Evolutionary conservation across 2,888 invertebrate species (phyloP), one percentile per base, ranked within the genome.

Genomic region (Drosophila kuntzei): DNA sequence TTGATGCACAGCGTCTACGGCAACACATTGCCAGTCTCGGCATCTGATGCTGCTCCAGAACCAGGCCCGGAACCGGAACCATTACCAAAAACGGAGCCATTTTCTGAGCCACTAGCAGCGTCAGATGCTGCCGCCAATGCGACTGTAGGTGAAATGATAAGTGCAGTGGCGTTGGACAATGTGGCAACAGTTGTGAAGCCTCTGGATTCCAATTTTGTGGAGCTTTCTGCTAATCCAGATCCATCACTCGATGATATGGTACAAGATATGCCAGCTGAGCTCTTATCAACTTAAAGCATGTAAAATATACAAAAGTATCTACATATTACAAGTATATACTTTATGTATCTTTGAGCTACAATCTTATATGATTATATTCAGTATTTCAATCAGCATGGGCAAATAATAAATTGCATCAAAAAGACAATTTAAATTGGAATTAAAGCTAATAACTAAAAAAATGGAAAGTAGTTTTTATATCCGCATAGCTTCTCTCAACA

Each of bases 1-100:
- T 39, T 84, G 60, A 37, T 87, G 32, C 74, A 74, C 66, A 66
- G 53, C 41, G 78, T 59, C 51, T 63, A 69, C 44, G 71, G 71
- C 36, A 47, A 27, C 4, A 57, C 82, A 2, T 14, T 65, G 57
- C 54, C 76, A 1, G 7, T 12, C n/a, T 4, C 46, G 3, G 29
- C 2, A 12, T 51, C 70, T 1, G 32, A 37, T 2, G 32, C 73
- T 2, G 49, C n/a, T 1, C 34, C 76, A 5, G 37, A 25, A 4
- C 67, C 79, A 43, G 43, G 0, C 4, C 43, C 41, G 14, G 16
- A 43, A 27, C 18, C 76, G 3, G 29, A 14, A 3, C 67, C n/a
- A n/a, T n/a, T n/a, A n/a, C n/a, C 71, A 5, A 55, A 25, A 16
- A 62, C 80, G 3, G 51, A 34, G 3, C 20, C 41, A 11, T 1